These are phyloP conservation scores for Thomomys bottae DNA, from an alignment of 2,113 vertebrate genomes.

Conservation along the genomic window DNA sequence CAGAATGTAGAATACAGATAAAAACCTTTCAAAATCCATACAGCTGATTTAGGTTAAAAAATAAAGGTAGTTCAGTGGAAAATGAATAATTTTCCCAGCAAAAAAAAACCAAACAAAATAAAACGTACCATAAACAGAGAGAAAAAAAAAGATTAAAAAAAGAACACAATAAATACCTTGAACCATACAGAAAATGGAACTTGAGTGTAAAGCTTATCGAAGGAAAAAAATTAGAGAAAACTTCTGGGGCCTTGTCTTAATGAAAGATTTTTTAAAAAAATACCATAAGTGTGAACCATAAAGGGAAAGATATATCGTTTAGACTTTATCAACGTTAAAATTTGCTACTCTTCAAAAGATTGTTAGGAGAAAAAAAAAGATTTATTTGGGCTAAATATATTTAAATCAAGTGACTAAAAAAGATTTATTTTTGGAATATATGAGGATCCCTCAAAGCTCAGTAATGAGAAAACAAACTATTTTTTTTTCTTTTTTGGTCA, in stretches of 20 bases:
- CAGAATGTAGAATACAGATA: background rate
- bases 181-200: background rate
- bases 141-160: background rate
- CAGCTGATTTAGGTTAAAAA: background rate
- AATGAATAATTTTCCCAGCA: background rate
- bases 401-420: background rate
- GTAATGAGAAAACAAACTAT: background rate
- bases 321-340: background rate
- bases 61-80: background rate
- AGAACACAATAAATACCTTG: background rate
- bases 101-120: background rate
- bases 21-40: background rate
- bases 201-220: background rate
- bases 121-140: background rate
- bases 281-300: background rate
- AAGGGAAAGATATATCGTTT: background rate
- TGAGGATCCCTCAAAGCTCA: background rate
- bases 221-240: background rate
- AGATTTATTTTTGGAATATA: background rate
- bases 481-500: no score
- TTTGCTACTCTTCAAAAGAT: background rate
- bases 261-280: background rate
- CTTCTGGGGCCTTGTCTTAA: background rate
- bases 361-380: background rate
- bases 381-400: background rate